Conservation (phyloP, 92 coral and sea anemone species). For the Chrysogorgia sp. region DNA sequence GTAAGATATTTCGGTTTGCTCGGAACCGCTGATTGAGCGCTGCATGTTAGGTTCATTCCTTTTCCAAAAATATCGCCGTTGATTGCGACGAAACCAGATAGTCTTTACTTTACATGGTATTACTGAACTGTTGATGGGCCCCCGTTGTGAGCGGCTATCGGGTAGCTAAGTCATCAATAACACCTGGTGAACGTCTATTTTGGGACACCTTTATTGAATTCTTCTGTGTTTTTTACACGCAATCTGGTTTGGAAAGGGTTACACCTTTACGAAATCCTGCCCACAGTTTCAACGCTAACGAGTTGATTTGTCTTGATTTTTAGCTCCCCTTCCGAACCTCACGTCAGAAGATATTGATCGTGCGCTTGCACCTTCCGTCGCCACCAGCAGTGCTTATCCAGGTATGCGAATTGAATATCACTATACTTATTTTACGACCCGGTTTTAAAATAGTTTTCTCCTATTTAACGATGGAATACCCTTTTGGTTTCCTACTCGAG, state of each 20-base stretch:
- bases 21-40: not conserved
- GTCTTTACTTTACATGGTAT: slow-evolving; percentile 12
- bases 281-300: not conserved
- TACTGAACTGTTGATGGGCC: slow-evolving; percentile 39
- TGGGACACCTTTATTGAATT: slow-evolving; percentile 33
- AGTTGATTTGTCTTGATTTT: slow-evolving; percentile 39
- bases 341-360: slow-evolving; percentile 98
- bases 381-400: slow-evolving; percentile 60
- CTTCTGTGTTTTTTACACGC: slow-evolving; percentile 38
- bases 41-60: not conserved
- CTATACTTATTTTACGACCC: slow-evolving; percentile 8
- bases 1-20: too few species aligned
- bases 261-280: not conserved
- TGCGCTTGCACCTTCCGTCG: slow-evolving; percentile 89
- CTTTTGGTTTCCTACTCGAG: too few species aligned
- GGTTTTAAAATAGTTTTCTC: slow-evolving; percentile 5
- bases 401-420: slow-evolving; percentile 10
- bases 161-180: slow-evolving; percentile 37
- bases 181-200: slow-evolving; percentile 46
- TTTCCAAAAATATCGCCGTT: not conserved
- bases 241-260: not conserved
- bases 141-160: slow-evolving; percentile 25
- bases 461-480: not conserved
- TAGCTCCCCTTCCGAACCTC: slow-evolving; percentile 97
- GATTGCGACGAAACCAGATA: slow-evolving; percentile 7